Percentiles rank a stretch among this genome's conserved stretches.
Conservation (phyloP, 2,113 vertebrate genomes). For the Gavia stellata region DNA sequence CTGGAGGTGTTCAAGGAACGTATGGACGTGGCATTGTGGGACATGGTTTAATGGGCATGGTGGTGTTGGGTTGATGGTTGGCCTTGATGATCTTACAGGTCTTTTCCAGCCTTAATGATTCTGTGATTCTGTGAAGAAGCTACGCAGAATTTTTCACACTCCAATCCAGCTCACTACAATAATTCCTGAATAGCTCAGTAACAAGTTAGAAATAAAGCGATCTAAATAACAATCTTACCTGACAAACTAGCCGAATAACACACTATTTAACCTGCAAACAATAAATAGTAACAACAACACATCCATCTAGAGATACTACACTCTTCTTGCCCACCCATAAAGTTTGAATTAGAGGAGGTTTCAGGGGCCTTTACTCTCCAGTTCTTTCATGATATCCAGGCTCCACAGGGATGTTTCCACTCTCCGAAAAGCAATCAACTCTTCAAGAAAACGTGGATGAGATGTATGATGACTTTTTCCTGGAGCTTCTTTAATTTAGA, state of each 20-base stretch:
- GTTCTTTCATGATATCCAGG: background rate
- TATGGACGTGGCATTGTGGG: too few relatives aligned
- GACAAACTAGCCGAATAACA: background rate
- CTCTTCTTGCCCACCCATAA: too few relatives aligned
- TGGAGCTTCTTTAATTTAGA: background rate
- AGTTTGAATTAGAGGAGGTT: background rate
- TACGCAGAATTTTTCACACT: background rate
- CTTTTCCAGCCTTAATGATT: too few relatives aligned
- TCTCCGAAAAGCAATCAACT: background rate
- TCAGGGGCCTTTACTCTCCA: background rate
- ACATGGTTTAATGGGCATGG: too few relatives aligned
- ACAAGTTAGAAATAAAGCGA: background rate
- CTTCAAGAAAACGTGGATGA: background rate
- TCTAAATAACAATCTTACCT: background rate
- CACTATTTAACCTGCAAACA: background rate
- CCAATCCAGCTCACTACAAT: background rate
- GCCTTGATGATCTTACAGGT: too few relatives aligned
- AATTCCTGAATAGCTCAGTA: background rate
- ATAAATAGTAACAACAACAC: rapidly evolving
- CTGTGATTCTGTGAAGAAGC: too few relatives aligned
- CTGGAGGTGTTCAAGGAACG: too few relatives aligned
- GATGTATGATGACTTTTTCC: background rate
- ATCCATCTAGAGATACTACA: background rate
- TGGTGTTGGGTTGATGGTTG: too few relatives aligned
- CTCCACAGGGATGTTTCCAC: background rate